Percentiles rank a stretch among this genome's conserved stretches.
Conservation (phyloP, 1,140 invertebrate species). For the Nymphalis io region DNA sequence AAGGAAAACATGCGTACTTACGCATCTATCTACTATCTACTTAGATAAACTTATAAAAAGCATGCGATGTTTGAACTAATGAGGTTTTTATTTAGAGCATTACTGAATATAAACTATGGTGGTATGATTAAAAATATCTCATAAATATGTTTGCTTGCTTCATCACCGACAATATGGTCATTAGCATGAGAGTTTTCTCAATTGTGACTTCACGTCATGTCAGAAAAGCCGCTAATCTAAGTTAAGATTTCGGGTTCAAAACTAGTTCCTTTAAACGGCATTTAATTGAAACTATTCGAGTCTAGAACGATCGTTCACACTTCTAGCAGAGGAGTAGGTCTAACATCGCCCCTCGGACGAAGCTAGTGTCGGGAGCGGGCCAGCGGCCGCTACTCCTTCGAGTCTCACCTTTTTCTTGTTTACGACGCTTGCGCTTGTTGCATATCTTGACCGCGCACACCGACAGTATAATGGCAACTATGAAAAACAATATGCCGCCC, state of each 20-base stretch:
- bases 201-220: background rate
- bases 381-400: slow-evolving; percentile 58
- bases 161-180: slow-evolving; percentile 60
- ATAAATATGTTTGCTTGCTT: slow-evolving; percentile 40
- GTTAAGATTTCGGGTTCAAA: background rate
- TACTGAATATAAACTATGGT: background rate
- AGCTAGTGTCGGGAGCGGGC: slow-evolving; percentile 51
- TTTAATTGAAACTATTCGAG: slow-evolving; percentile 1
- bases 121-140: slow-evolving; percentile 18
- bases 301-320: slow-evolving; percentile 22
- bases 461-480: slow-evolving; percentile 96
- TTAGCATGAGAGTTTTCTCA: slow-evolving; percentile 9
- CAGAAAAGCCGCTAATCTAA: background rate
- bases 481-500: slow-evolving; percentile 97
- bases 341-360: background rate
- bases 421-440: slow-evolving; percentile 96
- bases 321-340: slow-evolving; percentile 3
- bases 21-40: too few relatives aligned
- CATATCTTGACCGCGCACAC: slow-evolving; percentile 98
- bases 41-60: background rate
- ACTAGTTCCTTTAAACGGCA: slow-evolving; percentile 1
- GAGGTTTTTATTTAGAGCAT: background rate
- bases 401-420: slow-evolving; percentile 96
- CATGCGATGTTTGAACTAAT: background rate
- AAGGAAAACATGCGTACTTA: too few relatives aligned